A percentile compares a stretch with the other conserved stretches of the same genome.
Conservation (phyloP, 2,888 invertebrate genomes). For the Stenotaenia linearis region DNA sequence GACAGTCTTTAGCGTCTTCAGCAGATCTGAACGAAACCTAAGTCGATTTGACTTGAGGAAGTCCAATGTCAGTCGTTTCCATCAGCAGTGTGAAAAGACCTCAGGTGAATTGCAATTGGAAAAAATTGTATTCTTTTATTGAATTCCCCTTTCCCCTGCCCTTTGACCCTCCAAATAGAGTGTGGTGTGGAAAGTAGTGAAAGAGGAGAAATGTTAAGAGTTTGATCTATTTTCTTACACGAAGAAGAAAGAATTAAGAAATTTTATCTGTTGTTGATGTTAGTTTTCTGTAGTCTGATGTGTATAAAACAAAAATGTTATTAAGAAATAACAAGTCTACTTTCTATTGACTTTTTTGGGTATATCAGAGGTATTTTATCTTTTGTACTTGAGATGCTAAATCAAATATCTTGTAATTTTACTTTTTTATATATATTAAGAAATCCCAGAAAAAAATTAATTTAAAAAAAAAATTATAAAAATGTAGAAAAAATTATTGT, state of each 20-base stretch:
- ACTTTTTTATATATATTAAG: slow-evolving; percentile 30
- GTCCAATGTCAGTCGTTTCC: not conserved
- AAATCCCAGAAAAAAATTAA: slow-evolving; percentile 24
- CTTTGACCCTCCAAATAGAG: not conserved
- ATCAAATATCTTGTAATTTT: slow-evolving; percentile 30
- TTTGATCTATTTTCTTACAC: slow-evolving; percentile 5
- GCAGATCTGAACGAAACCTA: too few relatives aligned
- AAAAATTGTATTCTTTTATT: too few relatives aligned
- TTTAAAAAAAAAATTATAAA: not conserved
- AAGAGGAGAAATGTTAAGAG: slow-evolving; percentile 3
- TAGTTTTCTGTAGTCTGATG: slow-evolving; percentile 24
- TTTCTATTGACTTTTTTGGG: slow-evolving; percentile 32
- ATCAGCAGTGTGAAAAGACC: not conserved
- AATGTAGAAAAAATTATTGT: slow-evolving; percentile 21
- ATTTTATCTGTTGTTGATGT: slow-evolving; percentile 26
- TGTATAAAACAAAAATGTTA: slow-evolving; percentile 21
- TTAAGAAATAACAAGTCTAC: slow-evolving; percentile 27
- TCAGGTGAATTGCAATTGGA: slow-evolving; percentile 13
- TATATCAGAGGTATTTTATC: slow-evolving; percentile 31
- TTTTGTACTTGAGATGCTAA: slow-evolving; percentile 30
- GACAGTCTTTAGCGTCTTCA: too few relatives aligned
- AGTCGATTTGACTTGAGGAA: too few relatives aligned
- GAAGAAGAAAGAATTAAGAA: slow-evolving; percentile 8
- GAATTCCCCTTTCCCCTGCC: not conserved
- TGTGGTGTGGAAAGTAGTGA: not conserved